phyloP scores from a whole-genome alignment of 2,888 invertebrate species.

The Lacanobia wlatinum region DNA sequence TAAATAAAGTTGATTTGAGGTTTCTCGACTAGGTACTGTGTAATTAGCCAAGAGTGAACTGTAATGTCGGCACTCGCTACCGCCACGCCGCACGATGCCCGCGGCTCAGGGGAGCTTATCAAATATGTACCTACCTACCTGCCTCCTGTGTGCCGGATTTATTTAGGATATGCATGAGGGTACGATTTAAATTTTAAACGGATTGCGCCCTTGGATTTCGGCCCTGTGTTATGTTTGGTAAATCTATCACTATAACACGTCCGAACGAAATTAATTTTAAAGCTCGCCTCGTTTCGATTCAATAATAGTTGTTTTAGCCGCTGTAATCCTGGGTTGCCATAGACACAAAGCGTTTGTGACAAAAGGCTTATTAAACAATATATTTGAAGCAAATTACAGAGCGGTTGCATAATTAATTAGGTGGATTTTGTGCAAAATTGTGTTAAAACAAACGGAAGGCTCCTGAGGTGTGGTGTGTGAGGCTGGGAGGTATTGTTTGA shows the following conservation, averaged over 20 bases:
- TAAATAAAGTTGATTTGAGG: constrained; percentile 81
- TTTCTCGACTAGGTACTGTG: constrained; percentile 80
- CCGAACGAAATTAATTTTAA: constrained; percentile 76
- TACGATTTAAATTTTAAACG: constrained; percentile 91
- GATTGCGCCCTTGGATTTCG: constrained; percentile 90
- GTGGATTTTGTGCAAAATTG: constrained; percentile 66
- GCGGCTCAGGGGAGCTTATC: constrained; percentile 85
- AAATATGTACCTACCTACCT: constrained; percentile 89
- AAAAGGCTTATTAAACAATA: constrained; percentile 78
- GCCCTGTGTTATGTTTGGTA: constrained; percentile 86
- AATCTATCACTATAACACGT: constrained; percentile 86
- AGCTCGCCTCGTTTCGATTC: constrained; percentile 79
- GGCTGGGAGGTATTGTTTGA: constrained; percentile 64
- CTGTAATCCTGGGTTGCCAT: constrained; percentile 76
- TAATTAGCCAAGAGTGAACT: constrained; percentile 87
- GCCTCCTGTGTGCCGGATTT: constrained; percentile 88
- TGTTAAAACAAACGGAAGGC: constrained; percentile 64
- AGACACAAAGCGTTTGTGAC: constrained; percentile 75
- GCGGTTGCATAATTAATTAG: constrained; percentile 73
- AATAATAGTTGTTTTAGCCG: constrained; percentile 84
- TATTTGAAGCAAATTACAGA: constrained; percentile 74
- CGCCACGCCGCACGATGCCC: constrained; percentile 72
- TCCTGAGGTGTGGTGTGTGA: constrained; percentile 59
- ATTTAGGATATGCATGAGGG: constrained; percentile 91
- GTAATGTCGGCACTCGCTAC: constrained; percentile 69